Conservation (phyloP, 2,113 vertebrate genomes). For the Trinectes maculatus region DNA sequence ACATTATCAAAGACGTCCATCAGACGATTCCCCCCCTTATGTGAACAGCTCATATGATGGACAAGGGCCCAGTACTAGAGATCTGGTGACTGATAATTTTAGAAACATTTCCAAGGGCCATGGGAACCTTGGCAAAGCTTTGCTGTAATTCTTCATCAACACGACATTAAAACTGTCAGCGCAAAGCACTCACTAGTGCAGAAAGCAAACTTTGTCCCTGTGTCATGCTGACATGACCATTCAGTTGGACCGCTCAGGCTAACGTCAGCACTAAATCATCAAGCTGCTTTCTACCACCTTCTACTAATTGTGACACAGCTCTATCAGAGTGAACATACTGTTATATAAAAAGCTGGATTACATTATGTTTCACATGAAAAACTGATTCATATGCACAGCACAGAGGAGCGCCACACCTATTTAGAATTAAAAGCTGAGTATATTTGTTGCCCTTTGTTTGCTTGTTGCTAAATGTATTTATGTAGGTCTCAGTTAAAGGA, state of each 20-base stretch:
- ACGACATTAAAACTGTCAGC: no score
- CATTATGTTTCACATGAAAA: constrained; percentile 28
- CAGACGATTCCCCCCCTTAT: constrained; percentile 17
- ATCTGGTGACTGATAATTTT: neutral
- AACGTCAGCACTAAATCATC: constrained; percentile 23
- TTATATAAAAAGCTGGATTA: constrained; percentile 30
- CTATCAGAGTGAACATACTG: neutral
- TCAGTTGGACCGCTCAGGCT: constrained; percentile 7
- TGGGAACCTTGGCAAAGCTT: constrained; percentile 40
- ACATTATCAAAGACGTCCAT: constrained; percentile 17
- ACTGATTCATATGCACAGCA: no score
- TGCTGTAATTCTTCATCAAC: constrained; percentile 23
- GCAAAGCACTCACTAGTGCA: constrained; percentile 28
- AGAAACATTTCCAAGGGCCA: constrained; percentile 15
- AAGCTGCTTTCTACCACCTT: constrained; percentile 33
- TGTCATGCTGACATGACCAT: constrained; percentile 28
- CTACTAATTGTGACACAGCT: constrained; percentile 37
- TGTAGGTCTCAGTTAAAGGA: neutral
- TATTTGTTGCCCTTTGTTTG: constrained; percentile 40
- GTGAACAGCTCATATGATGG: neutral
- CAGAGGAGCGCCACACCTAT: constrained; percentile 20
- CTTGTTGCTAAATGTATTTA: constrained; percentile 44
- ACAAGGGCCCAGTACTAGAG: neutral
- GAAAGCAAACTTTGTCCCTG: constrained; percentile 13
- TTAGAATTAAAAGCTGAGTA: constrained; percentile 9